Evolutionary conservation across 1,140 invertebrate genomes (phyloP).

Genomic region (Telenomus remus): DNA sequence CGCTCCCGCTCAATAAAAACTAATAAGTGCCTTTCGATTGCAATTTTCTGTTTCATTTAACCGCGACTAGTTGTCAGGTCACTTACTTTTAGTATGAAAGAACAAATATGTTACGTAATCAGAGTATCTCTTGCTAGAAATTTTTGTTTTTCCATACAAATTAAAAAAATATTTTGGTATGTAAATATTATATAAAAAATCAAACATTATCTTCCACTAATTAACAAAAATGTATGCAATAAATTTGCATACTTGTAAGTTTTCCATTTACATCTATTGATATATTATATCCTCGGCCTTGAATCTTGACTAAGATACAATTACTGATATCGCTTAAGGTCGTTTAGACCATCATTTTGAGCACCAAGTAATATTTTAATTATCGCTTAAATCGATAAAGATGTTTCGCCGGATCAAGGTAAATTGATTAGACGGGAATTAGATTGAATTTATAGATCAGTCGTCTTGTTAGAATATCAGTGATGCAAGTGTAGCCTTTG

Average conservation of each 20-base stretch:
- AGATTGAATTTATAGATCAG: conserved; percentile 41
- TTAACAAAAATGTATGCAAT: no score
- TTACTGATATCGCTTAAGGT: conserved; percentile 30
- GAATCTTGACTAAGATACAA: conserved; percentile 2
- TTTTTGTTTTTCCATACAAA: conserved; percentile 17
- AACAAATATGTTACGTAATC: conserved; percentile 44
- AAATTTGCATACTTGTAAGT: no score
- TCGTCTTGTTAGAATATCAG: no score
- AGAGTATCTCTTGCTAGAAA: conserved; percentile 16
- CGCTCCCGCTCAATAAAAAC: conserved; percentile 37
- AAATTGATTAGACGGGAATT: conserved; percentile 43
- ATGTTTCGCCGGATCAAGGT: conserved; percentile 21
- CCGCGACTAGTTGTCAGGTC: conserved; percentile 44
- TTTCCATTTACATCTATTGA: no score
- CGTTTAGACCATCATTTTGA: conserved; percentile 13
- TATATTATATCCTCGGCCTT: no score
- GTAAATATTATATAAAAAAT: no score
- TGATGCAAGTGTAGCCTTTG: no score
- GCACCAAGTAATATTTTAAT: conserved; percentile 25
- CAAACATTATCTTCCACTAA: no score
- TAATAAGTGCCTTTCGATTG: conserved; percentile 58
- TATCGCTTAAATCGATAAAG: conserved; percentile 36
- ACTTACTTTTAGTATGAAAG: conserved; percentile 46
- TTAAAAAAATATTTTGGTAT: no score
- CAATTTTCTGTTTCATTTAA: conserved; percentile 58